Evolutionary conservation across 2,113 vertebrate genomes (phyloP), one percentile per base, ranked within the genome.

Genomic region (Spea multiplicata): DNA sequence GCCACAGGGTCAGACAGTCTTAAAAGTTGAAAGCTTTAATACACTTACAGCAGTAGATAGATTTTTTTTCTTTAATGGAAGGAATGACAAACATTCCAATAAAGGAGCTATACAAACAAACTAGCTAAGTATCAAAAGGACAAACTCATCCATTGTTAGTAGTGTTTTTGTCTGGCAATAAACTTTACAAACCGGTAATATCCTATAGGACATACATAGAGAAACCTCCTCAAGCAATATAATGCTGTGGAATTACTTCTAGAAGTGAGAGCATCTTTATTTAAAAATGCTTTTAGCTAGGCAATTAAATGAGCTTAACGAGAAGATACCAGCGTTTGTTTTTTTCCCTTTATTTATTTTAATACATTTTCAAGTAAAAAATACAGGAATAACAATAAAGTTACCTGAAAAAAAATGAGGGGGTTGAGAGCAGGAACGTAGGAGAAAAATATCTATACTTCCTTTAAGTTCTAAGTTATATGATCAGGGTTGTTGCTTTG

Each of bases 11-110:
- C 61, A 50, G 10, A 71, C 16, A 16, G 48, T 61, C 65, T 65
- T 77, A 30, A 77, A 68, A 61, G 12, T 62, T 8, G n/a, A 70
- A 55, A 62, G 55, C 5, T 57, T 67, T 69, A 59, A 67, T 53
- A 76, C 66, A 46, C 44, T 59, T 59, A 59, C 5, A 4, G n/a
- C 53, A 17, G 8, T 59, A 70, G n/a, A 76, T 44, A 10, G 74
- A 6, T 30, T 12, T 57, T 44, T n/a, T 50, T 76, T 7, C 17
- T 66, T 66, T 67, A 67, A 67, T 9, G 5, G 6, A 7, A 5
- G 9, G 14, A 17, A 13, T 44, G 44, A 5, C 64, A 66, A 71
- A 71, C 49, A 71, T 4, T 47, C 9, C 69, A 53, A 66, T 53
- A 52, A 45, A 14, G 59, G 47, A 12, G 48, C 5, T 30, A 74